Conservation (phyloP, 2,888 invertebrate species). For the Seira sanloemensis region DNA sequence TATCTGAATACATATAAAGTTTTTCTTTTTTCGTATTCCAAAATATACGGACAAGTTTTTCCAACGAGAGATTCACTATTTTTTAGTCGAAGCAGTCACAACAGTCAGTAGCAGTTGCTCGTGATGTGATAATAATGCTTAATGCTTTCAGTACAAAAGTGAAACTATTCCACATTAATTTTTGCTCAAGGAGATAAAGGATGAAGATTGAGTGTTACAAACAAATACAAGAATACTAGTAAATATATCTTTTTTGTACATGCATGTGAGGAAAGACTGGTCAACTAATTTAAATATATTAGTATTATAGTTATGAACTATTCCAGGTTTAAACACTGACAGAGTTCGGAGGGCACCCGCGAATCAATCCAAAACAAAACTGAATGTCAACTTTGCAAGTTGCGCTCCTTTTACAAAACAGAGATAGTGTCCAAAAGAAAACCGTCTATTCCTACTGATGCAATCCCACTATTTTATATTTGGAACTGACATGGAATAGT, state of each 20-base stretch:
- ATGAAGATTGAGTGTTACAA: neutral
- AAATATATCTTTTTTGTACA: neutral
- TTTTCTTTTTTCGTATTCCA: too few species aligned
- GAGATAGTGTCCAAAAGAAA: constrained; percentile 38
- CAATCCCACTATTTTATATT: neutral
- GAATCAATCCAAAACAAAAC: constrained; percentile 59
- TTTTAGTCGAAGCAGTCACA: neutral
- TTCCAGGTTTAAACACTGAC: neutral
- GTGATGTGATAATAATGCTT: too few species aligned
- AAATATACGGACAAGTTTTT: neutral
- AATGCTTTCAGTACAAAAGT: too few species aligned
- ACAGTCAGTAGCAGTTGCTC: neutral
- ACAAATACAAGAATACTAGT: too few species aligned
- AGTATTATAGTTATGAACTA: neutral
- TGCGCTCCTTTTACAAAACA: constrained; percentile 36
- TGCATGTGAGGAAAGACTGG: constrained; percentile 1
- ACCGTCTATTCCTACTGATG: neutral
- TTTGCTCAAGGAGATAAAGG: neutral
- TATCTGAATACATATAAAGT: constrained; percentile 20
- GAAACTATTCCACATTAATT: neutral
- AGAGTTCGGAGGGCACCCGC: constrained; percentile 8
- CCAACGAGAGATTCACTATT: too few species aligned
- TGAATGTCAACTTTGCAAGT: constrained; percentile 58
- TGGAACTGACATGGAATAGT: neutral
- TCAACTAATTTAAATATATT: too few species aligned